Percentiles rank a stretch among this genome's conserved stretches.
Evolutionary conservation across 1,140 invertebrate species (phyloP).

Genomic region (Drosophila aff.): DNA sequence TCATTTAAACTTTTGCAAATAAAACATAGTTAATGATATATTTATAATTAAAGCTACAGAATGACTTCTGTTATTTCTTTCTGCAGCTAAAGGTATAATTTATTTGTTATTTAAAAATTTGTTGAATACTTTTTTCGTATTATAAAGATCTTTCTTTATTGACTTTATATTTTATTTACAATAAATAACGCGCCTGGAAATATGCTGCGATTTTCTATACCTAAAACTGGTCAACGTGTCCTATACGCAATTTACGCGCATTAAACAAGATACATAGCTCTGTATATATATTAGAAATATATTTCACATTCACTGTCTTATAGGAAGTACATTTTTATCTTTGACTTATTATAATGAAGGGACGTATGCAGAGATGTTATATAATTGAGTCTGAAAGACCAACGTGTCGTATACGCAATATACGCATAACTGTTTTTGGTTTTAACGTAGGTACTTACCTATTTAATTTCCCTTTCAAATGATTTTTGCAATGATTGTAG

Average conservation of each 20-base stretch:
- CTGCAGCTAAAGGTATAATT: not conserved
- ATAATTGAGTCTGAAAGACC: not conserved
- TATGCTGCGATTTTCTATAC: not conserved
- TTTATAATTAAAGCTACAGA: not conserved
- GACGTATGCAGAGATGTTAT: not conserved
- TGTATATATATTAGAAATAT: not conserved
- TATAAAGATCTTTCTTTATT: too few relatives aligned
- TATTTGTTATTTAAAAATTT: not conserved
- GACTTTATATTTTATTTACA: too few relatives aligned
- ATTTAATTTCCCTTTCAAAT: not conserved
- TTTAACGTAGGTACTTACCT: not conserved
- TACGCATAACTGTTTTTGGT: not conserved
- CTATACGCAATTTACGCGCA: not conserved
- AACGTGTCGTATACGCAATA: not conserved
- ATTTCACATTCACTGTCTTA: not conserved
- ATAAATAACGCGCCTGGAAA: not conserved
- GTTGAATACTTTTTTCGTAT: not conserved
- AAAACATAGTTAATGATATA: not conserved
- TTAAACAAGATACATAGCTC: too few relatives aligned
- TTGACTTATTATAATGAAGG: not conserved
- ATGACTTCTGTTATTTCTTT: not conserved
- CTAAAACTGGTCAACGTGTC: not conserved
- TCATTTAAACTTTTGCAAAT: not conserved
- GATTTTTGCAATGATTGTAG: conserved; percentile 11
- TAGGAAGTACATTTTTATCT: not conserved